Evolutionary conservation across 2,797 vertebrate genomes (phyloP), one percentile per base, ranked within the genome.

Genomic region (Alectoris magna): DNA sequence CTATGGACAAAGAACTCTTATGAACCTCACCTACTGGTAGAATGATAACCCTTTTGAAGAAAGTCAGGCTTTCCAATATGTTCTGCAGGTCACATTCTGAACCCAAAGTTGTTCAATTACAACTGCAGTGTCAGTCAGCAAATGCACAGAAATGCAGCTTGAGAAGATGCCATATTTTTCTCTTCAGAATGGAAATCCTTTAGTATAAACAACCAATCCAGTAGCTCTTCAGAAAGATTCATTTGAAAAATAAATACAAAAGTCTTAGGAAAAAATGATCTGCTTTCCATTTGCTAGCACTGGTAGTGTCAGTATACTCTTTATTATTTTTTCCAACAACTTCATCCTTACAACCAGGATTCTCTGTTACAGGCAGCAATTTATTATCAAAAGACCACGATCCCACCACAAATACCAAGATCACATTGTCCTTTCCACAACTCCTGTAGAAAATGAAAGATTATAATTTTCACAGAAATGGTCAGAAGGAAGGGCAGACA

Each of bases 11-110:
- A 78, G 55, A 79, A 60, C 31, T 5, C n/a, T 27, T 39, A 72
- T 1, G 10, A 90, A 79, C 9, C 34, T 77, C 48, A 23, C 21
- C 46, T 43, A 70, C 36, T 44, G 67, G 60, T 24, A 87, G 26
- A 91, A 73, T 46, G 15, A 53, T n/a, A 71, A 82, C 27, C 2
- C 2, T 68, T 74, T 72, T 72, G 27, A 10, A 60, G 64, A 82
- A 72, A 70, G 12, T 23, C 14, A 62, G 21, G 24, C 11, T 62
- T 92, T 82, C 15, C 44, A 67, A 67, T 44, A 75, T 68, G 43
- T 55, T 68, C 43, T 91, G 63, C 41, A 89, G 93, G 46, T 91
- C 87, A 78, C 11, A 72, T 26, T 7, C 19, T 83, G 53, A 89
- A 87, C 27, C 17, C 58, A 18, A 81, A 71, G 6, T 79, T 69